These are phyloP conservation scores for Smittia sp. DNA, from an alignment of 2,888 invertebrate species.

Conservation along the genomic window DNA sequence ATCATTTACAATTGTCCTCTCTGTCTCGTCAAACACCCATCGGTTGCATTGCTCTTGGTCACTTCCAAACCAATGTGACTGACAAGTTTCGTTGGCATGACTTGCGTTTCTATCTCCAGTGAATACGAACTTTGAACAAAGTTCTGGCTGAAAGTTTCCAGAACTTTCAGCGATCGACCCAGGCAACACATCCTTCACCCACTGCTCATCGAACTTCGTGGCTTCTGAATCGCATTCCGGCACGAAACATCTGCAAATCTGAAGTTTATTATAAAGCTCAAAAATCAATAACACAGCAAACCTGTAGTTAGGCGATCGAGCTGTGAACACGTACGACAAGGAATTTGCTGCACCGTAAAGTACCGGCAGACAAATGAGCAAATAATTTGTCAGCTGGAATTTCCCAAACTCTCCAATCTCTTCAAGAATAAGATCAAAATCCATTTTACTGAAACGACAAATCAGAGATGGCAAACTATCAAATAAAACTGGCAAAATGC, in stretches of 20 bases:
- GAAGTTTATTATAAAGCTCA: background rate
- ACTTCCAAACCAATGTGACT: conserved; percentile 49
- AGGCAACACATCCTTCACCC: conserved; percentile 48
- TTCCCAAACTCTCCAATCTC: conserved; percentile 62
- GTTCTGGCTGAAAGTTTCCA: conserved; percentile 45
- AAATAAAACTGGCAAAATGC: too few relatives aligned
- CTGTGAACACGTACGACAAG: conserved; percentile 62
- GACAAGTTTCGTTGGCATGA: conserved; percentile 48
- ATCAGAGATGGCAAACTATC: too few relatives aligned
- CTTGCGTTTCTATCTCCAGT: background rate
- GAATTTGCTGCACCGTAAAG: conserved; percentile 62
- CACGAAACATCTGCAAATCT: conserved; percentile 42
- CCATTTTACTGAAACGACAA: conserved; percentile 50
- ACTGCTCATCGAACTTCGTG: conserved; percentile 46
- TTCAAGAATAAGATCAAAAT: conserved; percentile 61
- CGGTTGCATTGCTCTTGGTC: conserved; percentile 53
- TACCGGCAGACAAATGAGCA: conserved; percentile 60
- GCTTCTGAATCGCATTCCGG: conserved; percentile 48
- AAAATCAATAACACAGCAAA: conserved; percentile 45
- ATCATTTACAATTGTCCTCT: conserved; percentile 60
- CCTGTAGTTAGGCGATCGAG: conserved; percentile 61
- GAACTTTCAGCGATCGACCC: conserved; percentile 44
- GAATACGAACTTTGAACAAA: conserved; percentile 48
- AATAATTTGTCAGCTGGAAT: conserved; percentile 59
- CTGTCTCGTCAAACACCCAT: conserved; percentile 57